These are phyloP conservation scores for Calameuta filiformis DNA, from an alignment of 2,888 invertebrate genomes.

Conservation along the genomic window DNA sequence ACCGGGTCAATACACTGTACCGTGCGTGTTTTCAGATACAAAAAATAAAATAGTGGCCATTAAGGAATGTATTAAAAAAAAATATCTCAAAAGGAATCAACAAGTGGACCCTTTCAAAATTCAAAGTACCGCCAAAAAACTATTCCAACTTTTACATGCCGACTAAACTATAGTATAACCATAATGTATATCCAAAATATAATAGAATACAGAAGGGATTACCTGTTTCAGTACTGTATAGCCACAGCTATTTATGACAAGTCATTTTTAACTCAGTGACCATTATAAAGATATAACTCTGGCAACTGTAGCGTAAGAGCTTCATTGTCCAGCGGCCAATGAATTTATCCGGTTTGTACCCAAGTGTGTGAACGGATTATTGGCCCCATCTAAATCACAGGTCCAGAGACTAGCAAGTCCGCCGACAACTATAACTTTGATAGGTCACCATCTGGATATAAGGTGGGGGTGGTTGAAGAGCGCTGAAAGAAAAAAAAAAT, in stretches of 20 bases:
- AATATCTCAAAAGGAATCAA: background rate
- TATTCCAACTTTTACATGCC: background rate
- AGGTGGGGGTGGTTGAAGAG: background rate
- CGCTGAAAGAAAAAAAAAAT: background rate
- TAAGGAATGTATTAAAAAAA: background rate
- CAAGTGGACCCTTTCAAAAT: background rate
- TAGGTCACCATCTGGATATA: background rate
- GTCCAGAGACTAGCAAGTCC: background rate
- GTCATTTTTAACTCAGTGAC: conserved; percentile 11
- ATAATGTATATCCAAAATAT: background rate
- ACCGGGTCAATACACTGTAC: background rate
- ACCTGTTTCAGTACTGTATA: background rate
- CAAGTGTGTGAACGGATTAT: conserved; percentile 21
- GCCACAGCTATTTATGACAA: background rate
- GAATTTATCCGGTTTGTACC: background rate
- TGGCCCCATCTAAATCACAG: conserved; percentile 19
- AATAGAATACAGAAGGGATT: background rate
- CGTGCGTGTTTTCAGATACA: background rate
- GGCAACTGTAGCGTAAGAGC: conserved; percentile 23
- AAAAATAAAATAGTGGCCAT: background rate
- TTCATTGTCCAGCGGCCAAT: conserved; percentile 11
- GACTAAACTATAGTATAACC: background rate
- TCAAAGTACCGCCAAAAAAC: background rate
- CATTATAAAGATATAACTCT: conserved; percentile 18
- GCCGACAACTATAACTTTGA: background rate